Percentiles rank a stretch among this genome's conserved stretches.
phyloP scores from a whole-genome alignment of 2,797 vertebrate species.

The Novumbra hubbsi region DNA sequence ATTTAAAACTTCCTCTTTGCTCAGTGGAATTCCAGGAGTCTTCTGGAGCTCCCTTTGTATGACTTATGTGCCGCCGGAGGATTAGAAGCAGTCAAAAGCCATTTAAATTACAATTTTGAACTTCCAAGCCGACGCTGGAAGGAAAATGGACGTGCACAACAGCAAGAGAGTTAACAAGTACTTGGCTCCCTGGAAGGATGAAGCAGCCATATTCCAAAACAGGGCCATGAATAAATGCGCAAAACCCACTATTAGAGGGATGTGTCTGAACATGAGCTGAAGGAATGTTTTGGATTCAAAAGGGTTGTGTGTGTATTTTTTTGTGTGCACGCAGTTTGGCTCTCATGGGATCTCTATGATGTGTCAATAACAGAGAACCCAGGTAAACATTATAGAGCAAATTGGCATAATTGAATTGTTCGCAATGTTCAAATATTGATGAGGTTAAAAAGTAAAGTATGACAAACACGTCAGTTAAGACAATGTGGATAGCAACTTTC shows the following conservation, averaged over 20 bases:
- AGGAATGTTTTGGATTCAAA: conserved; percentile 76
- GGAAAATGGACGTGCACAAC: conserved; percentile 52
- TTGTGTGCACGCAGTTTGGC: conserved; percentile 1
- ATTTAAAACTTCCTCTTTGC: conserved; percentile 72
- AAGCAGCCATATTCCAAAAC: conserved; percentile 70
- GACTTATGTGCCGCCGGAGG: conserved; percentile 72
- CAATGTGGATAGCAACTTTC: neutral
- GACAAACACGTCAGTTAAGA: neutral
- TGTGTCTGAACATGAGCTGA: conserved; percentile 75
- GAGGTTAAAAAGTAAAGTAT: conserved; percentile 1
- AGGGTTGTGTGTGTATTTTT: conserved; percentile 58
- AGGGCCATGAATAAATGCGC: conserved; percentile 73
- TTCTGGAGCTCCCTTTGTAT: conserved; percentile 70
- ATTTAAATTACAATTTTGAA: conserved; percentile 69
- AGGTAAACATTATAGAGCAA: neutral
- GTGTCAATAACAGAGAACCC: neutral
- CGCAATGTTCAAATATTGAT: neutral
- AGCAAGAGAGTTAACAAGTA: conserved; percentile 47
- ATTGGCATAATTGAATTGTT: neutral
- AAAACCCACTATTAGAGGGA: conserved; percentile 77
- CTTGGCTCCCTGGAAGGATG: conserved; percentile 60
- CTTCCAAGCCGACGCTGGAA: conserved; percentile 57
- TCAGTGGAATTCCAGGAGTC: conserved; percentile 60
- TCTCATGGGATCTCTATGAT: neutral
- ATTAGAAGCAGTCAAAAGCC: conserved; percentile 68